phyloP scores from a whole-genome alignment of 2,113 vertebrate species.

The Euleptes europaea region DNA sequence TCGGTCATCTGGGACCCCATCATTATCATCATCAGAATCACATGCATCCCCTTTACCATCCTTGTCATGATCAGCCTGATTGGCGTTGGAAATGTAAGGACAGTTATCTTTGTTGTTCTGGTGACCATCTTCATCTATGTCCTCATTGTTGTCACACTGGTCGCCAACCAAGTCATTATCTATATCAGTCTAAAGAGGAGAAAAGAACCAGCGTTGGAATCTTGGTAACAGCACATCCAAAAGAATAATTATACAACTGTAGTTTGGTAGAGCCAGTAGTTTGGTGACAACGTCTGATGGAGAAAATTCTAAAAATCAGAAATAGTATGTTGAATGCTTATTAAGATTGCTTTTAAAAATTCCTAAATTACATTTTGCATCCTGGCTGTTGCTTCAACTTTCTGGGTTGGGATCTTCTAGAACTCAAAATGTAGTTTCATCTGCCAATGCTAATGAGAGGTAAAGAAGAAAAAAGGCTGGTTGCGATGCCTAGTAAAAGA shows the following conservation, averaged over 20 bases:
- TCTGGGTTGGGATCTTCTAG: neutral
- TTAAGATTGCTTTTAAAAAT: too few species aligned
- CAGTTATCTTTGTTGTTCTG: constrained; percentile 99
- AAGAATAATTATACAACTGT: neutral
- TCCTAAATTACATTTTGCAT: neutral
- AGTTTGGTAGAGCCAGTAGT: neutral
- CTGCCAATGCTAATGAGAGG: too few species aligned
- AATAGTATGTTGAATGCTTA: neutral
- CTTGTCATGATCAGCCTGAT: constrained; percentile 94
- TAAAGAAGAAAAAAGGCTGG: too few species aligned
- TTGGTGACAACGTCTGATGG: neutral
- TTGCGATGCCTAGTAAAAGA: too few species aligned
- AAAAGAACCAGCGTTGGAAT: neutral
- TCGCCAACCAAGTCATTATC: constrained; percentile 97
- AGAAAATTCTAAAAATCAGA: neutral
- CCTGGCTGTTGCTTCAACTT: neutral
- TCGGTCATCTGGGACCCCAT: constrained; percentile 91
- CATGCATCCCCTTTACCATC: constrained; percentile 95
- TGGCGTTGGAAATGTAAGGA: constrained; percentile 92
- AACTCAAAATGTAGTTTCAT: too few species aligned
- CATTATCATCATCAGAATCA: constrained; percentile 93
- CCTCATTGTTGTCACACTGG: constrained; percentile 94
- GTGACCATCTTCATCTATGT: constrained; percentile 96
- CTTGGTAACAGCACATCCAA: neutral
- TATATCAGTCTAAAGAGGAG: constrained; percentile 78